A percentile compares a stretch with the other conserved stretches of the same genome.
Evolutionary conservation across 2,113 vertebrate species (phyloP).

Genomic region (Serranochromis macrocephalus): DNA sequence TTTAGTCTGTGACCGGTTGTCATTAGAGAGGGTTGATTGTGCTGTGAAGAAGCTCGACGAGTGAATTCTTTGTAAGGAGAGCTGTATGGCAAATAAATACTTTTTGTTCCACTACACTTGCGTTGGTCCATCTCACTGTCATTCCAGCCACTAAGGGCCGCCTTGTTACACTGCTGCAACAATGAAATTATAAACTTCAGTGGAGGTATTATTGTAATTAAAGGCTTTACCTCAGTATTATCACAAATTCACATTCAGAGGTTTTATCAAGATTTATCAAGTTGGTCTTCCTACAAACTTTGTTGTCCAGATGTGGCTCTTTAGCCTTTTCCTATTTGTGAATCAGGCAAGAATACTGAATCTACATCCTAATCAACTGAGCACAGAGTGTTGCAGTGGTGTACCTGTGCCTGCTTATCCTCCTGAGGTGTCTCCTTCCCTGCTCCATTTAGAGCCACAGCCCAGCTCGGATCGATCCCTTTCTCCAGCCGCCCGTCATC

Average conservation of each 20-base stretch:
- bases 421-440: slow-evolving; percentile 40
- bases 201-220: neutral
- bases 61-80: neutral
- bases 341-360: neutral
- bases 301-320: neutral
- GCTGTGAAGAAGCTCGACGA: neutral
- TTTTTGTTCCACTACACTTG: neutral
- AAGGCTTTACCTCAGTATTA: neutral
- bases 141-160: fast-evolving
- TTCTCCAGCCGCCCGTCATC: slow-evolving; percentile 53
- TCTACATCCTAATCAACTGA: neutral
- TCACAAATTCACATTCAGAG: neutral
- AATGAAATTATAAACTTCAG: neutral
- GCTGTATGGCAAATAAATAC: neutral
- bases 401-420: slow-evolving; percentile 17
- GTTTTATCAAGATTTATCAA: neutral
- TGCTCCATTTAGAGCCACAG: slow-evolving; percentile 55
- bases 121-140: neutral
- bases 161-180: neutral
- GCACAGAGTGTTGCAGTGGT: neutral
- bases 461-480: slow-evolving; percentile 53
- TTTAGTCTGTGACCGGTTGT: neutral
- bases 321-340: neutral
- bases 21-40: neutral
- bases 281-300: neutral